These are phyloP conservation scores for Nephrotoma flavescens DNA, from an alignment of 2,888 invertebrate genomes.

Conservation along the genomic window DNA sequence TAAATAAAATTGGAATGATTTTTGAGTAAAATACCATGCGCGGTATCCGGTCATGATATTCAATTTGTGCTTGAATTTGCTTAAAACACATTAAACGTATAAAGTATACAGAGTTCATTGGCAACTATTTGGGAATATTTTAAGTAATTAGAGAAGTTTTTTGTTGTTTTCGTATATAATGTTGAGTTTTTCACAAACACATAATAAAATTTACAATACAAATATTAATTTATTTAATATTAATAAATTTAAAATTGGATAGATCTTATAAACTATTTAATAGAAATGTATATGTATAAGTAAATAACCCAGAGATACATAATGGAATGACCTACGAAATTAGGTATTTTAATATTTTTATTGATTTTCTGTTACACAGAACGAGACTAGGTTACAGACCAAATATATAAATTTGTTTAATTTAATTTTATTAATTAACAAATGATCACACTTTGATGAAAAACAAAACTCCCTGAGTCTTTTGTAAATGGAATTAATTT, in stretches of 20 bases:
- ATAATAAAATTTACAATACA: background rate
- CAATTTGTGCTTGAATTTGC: background rate
- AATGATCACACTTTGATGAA: background rate
- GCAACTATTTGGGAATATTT: background rate
- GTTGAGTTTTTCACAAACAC: background rate
- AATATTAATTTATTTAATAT: background rate
- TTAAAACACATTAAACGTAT: background rate
- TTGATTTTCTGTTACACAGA: slow-evolving; percentile 1
- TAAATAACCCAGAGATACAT: background rate
- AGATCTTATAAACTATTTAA: background rate
- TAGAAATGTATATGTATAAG: background rate
- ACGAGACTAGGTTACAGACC: background rate
- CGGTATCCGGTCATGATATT: background rate
- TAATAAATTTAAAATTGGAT: background rate
- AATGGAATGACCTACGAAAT: background rate
- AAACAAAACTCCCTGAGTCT: background rate
- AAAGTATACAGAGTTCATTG: background rate
- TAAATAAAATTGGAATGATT: background rate
- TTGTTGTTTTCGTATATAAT: background rate
- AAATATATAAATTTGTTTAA: background rate
- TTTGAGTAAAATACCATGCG: background rate
- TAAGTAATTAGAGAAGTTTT: background rate
- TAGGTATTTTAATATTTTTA: background rate
- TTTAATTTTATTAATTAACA: background rate
- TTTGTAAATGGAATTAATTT: background rate